These are phyloP conservation scores for Gonocerus acuteangulatus DNA, from an alignment of 2,888 invertebrate genomes.

Conservation along the genomic window DNA sequence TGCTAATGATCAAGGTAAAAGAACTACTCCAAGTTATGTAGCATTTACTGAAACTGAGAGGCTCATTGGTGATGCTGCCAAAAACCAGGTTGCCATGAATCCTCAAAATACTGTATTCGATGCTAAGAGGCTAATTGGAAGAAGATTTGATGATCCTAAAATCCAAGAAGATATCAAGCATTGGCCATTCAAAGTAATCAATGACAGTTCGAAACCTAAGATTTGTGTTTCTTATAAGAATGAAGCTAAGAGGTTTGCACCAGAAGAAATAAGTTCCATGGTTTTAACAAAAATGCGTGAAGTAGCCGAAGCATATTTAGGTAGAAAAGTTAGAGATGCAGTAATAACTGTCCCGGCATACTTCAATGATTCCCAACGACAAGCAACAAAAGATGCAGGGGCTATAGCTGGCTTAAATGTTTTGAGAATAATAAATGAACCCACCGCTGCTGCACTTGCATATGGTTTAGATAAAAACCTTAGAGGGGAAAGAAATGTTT, in stretches of 20 bases:
- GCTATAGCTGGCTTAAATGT: constrained; percentile 78
- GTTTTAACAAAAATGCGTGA: constrained; percentile 54
- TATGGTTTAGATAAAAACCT: constrained; percentile 55
- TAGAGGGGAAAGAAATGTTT: constrained; percentile 64
- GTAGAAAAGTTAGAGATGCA: constrained; percentile 53
- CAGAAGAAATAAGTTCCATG: constrained; percentile 65
- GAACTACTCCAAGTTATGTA: constrained; percentile 73
- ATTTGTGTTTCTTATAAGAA: constrained; percentile 60
- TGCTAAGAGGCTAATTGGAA: constrained; percentile 64
- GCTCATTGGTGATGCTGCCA: constrained; percentile 43
- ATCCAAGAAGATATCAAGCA: constrained; percentile 73
- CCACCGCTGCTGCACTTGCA: constrained; percentile 73
- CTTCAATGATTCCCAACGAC: constrained; percentile 58
- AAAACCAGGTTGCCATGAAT: constrained; percentile 62
- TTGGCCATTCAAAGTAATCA: constrained; percentile 72
- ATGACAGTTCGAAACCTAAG: constrained; percentile 58
- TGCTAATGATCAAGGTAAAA: constrained; percentile 78
- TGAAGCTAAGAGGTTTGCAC: constrained; percentile 55
- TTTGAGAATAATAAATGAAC: constrained; percentile 72
- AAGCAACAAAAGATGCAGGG: constrained; percentile 81
- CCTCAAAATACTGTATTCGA: constrained; percentile 69
- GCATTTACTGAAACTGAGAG: constrained; percentile 53
- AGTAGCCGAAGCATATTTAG: constrained; percentile 59
- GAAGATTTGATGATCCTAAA: constrained; percentile 60
- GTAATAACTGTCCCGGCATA: constrained; percentile 77